Evolutionary conservation across 2,797 vertebrate species (phyloP), one percentile per base, ranked within the genome.

Genomic region (Sebastes trivittatus): DNA sequence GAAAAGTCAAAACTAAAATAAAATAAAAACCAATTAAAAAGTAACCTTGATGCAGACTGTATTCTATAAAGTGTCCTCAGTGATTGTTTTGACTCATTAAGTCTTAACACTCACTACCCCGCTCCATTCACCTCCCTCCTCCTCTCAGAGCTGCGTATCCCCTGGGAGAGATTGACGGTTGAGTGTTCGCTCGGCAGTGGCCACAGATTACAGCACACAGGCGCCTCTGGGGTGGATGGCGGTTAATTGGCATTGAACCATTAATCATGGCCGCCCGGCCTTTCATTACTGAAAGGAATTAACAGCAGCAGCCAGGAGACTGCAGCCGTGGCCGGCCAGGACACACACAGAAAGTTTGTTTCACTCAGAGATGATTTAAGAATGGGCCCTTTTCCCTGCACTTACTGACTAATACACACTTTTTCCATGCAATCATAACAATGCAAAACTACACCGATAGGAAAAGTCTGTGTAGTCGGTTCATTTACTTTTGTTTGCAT

Each of bases 221-320:
- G 36, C 61, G 65, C 87, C 91, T 85, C 84, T 59, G 59, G 91
- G 86, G 85, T 88, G 75, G 76, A 85, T 82, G 78, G 77, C 52
- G 75, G 93, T 95, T 95, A 94, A 95, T 95, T 94, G 93, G 85
- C 90, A 90, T 87, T 90, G 91, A 93, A 93, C 91, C 69, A 83
- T 95, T 95, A 92, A 94, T 94, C 89, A 89, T 76, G 85, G 81
- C 81, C 63, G 74, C 60, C 70, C 55, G 71, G 80, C 75, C 89
- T 91, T 90, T 93, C 87, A 91, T 94, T 92, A 91, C 86, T 84
- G 84, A 81, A 80, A 89, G 77, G 87, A 94, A 94, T 93, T 89
- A 93, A 80, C 87, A 87, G 85, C 82, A 82, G 84, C 79, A 87
- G 82, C 85, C 83, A 78, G 67, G 82, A 89, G 83, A 83, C 81